Base-by-base conservation (phyloP, 2,797 vertebrate genomes). In the Acanthopagrus latus region DNA sequence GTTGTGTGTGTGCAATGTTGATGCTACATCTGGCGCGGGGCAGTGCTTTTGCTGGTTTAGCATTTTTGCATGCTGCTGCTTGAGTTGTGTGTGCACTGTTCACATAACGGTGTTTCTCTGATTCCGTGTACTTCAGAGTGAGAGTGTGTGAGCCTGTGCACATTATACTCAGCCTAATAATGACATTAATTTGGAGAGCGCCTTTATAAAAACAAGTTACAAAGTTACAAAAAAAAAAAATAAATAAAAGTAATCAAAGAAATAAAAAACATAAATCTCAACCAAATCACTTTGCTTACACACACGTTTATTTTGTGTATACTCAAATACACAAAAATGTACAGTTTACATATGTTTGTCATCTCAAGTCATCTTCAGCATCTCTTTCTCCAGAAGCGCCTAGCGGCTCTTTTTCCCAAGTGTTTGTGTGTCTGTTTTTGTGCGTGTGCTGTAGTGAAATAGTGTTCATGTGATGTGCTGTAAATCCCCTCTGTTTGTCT, bases 401-500 rank as follows among this genome's bases (percentile, higher is more conserved):
- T 14, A n/a, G n/a, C 51, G 74, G 5, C n/a, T 58, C 27, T 71
- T 66, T 67, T 57, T 10, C 62, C 62, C 0, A 46, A 70, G 70
- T 65, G 58, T 76, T 54, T 67, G 74, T 55, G 38, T 60, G 59
- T 85, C 71, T 77, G 67, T 80, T 55, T 71, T 6, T 27, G 25
- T 33, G 29, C 33, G 33, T 38, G 33, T 38, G 59, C n/a, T 64
- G 78, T 68, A 43, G 86, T 86, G 76, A 84, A 84, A 76, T 82
- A 89, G 59, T 80, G 86, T 4, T 48, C 74, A 25, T 54, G 74
- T 75, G 80, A 85, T 66, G 91, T 90, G 93, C 91, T 80, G 91
- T 94, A 95, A 94, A 94, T 95, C 90, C 86, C 75, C 88, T 88
- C 90, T 91, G 94, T 94, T 95, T 94, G 94, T 95, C 92, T 93